Conservation (phyloP, 2,888 invertebrate species). For the Lepidochitona cinerea region DNA sequence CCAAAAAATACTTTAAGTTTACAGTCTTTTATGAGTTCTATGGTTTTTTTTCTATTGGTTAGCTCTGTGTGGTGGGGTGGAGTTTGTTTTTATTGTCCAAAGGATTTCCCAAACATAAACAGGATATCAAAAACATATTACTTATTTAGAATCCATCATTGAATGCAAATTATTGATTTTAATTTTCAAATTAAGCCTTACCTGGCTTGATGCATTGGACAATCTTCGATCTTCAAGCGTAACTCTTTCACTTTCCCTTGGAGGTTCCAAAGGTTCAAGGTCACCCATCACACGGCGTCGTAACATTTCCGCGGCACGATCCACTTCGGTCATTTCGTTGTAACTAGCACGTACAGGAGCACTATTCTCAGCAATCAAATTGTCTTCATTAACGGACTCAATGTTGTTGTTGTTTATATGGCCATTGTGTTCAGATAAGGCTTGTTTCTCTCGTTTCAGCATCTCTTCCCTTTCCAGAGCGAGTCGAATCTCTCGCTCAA, state of each 20-base stretch:
- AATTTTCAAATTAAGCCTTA: background rate
- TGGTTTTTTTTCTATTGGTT: too few species aligned
- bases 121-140: too few species aligned
- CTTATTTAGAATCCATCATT: too few species aligned
- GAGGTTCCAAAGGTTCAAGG: background rate
- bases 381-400: background rate
- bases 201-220: background rate
- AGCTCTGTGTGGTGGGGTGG: too few species aligned
- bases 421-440: background rate
- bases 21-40: too few species aligned
- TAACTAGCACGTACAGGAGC: background rate
- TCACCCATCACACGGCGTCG: background rate
- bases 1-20: too few species aligned
- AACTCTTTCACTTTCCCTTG: background rate
- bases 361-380: background rate
- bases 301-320: conserved; percentile 53
- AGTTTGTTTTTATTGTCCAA: too few species aligned
- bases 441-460: conserved; percentile 45
- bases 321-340: conserved; percentile 60
- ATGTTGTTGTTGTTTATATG: background rate
- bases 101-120: too few species aligned
- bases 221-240: background rate
- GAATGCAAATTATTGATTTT: too few species aligned
- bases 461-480: conserved; percentile 62
- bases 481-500: conserved; percentile 64